Conservation (phyloP, 1,140 invertebrate species). For the Eubasilissa regina region DNA sequence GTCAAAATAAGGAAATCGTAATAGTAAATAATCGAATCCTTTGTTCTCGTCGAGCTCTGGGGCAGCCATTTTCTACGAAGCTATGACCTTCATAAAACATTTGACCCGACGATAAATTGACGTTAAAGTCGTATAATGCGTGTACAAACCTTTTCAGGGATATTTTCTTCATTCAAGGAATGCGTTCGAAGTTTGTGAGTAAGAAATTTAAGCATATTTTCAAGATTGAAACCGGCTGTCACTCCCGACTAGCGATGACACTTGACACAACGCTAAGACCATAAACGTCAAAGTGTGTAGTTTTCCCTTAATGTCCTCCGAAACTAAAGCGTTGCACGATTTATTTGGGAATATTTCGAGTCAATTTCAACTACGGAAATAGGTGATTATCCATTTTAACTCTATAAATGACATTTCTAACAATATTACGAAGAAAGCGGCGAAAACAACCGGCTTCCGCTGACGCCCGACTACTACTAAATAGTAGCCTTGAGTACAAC, state of each 20-base stretch:
- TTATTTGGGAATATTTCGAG: not conserved
- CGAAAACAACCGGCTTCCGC: slow-evolving; percentile 64
- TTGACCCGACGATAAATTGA: slow-evolving; percentile 56
- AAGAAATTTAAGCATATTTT: slow-evolving; percentile 85
- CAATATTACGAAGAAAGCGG: slow-evolving; percentile 60
- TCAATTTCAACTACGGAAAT: slow-evolving; percentile 32
- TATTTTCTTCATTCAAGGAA: slow-evolving; percentile 85
- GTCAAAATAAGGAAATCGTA: slow-evolving; percentile 34
- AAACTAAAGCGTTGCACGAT: slow-evolving; percentile 22
- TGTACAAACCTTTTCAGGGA: slow-evolving; percentile 75
- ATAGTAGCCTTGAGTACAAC: slow-evolving; percentile 72
- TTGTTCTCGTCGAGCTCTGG: slow-evolving; percentile 67
- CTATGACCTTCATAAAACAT: slow-evolving; percentile 68
- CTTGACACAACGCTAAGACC: slow-evolving; percentile 46
- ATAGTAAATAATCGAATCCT: slow-evolving; percentile 64
- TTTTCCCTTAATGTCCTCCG: slow-evolving; percentile 32
- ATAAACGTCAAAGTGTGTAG: slow-evolving; percentile 45
- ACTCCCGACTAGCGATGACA: slow-evolving; percentile 56
- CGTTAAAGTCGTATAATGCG: slow-evolving; percentile 62
- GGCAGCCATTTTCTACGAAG: slow-evolving; percentile 72
- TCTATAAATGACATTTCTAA: slow-evolving; percentile 53
- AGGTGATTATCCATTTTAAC: slow-evolving; percentile 37
- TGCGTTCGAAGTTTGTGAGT: slow-evolving; percentile 86
- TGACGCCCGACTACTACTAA: slow-evolving; percentile 71
- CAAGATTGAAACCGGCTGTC: slow-evolving; percentile 63